These are phyloP conservation scores for Polietes domitor DNA, from an alignment of 2,888 invertebrate species.

Conservation along the genomic window DNA sequence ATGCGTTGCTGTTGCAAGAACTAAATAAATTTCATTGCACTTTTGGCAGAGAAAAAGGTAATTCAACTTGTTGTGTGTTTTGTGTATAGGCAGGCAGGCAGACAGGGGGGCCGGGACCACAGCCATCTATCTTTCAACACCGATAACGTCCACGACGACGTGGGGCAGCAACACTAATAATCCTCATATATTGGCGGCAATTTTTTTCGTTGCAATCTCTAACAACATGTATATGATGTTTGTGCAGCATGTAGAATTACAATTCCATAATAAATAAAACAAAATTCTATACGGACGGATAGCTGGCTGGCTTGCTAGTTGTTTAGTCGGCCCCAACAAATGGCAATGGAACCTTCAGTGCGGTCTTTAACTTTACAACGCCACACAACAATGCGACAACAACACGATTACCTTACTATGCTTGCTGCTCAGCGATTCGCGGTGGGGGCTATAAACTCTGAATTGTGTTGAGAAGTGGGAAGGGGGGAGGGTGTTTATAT, in stretches of 20 bases:
- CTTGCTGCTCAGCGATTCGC: neutral
- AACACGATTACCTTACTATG: constrained; percentile 13
- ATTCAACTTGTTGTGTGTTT: constrained; percentile 11
- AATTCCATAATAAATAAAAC: neutral
- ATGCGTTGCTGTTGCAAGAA: constrained; percentile 4
- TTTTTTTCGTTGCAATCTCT: neutral
- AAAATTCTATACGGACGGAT: neutral
- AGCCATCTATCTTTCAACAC: neutral
- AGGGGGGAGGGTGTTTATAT: no score
- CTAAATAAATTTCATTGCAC: constrained; percentile 48
- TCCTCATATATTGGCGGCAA: neutral
- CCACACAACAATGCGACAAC: no score
- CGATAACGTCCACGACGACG: neutral
- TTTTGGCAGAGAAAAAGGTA: constrained; percentile 41
- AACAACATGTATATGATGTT: neutral
- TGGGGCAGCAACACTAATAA: neutral
- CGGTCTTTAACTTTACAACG: constrained; percentile 56
- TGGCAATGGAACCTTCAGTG: constrained; percentile 53
- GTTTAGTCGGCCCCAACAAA: neutral
- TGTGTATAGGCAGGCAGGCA: neutral
- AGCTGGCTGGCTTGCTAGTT: no score
- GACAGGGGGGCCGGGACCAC: neutral
- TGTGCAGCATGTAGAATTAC: constrained; percentile 20
- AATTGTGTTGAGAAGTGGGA: neutral
- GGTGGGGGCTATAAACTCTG: constrained; percentile 14